A percentile compares a stretch with the other conserved stretches of the same genome.
Evolutionary conservation across 2,888 invertebrate genomes (phyloP).

Genomic region (Caenorhabditis afra): DNA sequence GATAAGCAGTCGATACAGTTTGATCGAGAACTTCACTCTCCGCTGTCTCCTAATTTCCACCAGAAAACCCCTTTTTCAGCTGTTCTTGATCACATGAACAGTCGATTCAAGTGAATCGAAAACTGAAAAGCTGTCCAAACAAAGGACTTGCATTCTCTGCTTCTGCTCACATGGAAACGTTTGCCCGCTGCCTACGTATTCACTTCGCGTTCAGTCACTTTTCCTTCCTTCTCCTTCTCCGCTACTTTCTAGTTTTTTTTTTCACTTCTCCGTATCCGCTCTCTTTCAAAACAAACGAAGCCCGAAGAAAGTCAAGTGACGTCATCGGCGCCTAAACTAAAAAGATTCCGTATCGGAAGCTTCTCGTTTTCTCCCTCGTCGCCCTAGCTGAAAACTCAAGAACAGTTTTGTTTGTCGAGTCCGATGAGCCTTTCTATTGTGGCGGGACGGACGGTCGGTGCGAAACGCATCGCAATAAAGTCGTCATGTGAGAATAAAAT

Average conservation of each 20-base stretch:
- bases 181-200: conserved; percentile 9
- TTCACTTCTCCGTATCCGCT: too few relatives aligned
- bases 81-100: background rate
- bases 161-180: conserved; percentile 28
- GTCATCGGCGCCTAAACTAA: background rate
- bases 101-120: background rate
- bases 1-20: conserved; percentile 21
- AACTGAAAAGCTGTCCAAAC: conserved; percentile 42
- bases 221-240: background rate
- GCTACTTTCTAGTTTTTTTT: too few relatives aligned
- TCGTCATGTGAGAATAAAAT: conserved; percentile 1
- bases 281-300: background rate
- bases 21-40: conserved; percentile 5
- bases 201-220: background rate
- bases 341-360: background rate
- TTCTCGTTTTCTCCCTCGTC: background rate
- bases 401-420: conserved; percentile 5
- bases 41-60: background rate
- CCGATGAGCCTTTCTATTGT: conserved; percentile 5
- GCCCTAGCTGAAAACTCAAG: background rate
- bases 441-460: background rate
- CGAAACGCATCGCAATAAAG: conserved; percentile 5
- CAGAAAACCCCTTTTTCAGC: background rate
- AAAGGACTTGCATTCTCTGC: background rate
- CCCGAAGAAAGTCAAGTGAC: background rate